Evolutionary conservation across 2,888 invertebrate species (phyloP).

Genomic region (Drosophila fulvimacula): DNA sequence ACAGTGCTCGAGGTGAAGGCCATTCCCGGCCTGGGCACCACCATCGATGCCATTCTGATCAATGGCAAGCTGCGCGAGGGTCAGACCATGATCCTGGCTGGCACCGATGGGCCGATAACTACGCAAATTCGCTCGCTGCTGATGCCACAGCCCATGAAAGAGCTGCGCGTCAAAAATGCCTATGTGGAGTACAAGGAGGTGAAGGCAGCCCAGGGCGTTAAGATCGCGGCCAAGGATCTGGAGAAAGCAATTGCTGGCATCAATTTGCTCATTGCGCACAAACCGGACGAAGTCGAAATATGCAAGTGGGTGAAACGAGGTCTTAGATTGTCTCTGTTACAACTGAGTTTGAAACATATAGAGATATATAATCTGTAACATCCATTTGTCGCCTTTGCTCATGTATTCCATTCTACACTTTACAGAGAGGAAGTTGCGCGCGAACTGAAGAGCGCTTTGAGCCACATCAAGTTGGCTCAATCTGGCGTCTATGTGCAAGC

Average conservation of each 20-base stretch:
- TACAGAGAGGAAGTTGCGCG: constrained; percentile 93
- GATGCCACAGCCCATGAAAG: constrained; percentile 99
- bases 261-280: constrained; percentile 95
- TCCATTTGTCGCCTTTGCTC: background rate
- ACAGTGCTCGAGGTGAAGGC: constrained; percentile 96
- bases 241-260: constrained; percentile 99
- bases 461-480: constrained; percentile 95
- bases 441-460: constrained; percentile 95
- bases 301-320: constrained; percentile 86
- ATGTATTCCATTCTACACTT: constrained; percentile 43
- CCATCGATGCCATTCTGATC: constrained; percentile 98
- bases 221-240: constrained; percentile 98
- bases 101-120: constrained; percentile 98
- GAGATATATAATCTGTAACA: too few species aligned
- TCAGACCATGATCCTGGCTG: constrained; percentile 97
- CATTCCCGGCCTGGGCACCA: constrained; percentile 97
- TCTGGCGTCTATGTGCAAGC: constrained; percentile 99
- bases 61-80: constrained; percentile 97
- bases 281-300: constrained; percentile 97
- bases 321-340: background rate
- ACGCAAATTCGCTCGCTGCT: constrained; percentile 98
- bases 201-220: constrained; percentile 98
- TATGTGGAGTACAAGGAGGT: constrained; percentile 98
- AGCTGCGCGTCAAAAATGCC: constrained; percentile 97
- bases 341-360: too few species aligned